Evolutionary conservation across 2,113 vertebrate genomes (phyloP), one percentile per base, ranked within the genome.

Genomic region (Anthoscopus minutus): DNA sequence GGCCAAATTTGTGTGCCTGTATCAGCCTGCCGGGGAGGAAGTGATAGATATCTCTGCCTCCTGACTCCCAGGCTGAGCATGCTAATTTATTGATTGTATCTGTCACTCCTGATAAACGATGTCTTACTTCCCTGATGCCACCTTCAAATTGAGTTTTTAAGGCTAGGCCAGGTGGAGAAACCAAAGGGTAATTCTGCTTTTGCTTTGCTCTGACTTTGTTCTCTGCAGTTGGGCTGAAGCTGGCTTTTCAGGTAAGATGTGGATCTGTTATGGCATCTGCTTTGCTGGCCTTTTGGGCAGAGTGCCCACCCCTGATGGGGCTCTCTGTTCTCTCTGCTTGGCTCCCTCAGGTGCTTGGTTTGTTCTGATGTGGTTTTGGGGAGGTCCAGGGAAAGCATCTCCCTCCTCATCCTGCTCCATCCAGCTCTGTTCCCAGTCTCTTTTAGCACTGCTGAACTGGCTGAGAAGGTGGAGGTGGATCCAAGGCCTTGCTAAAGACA

Each of bases 1-100:
- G 93, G 60, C 57, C 93, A 92, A 71, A 94, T 96, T 69, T 86
- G 73, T 94, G 91, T 60, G 48, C 64, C 47, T 53, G 66, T 93
- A 88, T 93, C 93, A 89, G 89, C 64, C 72, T 92, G 70, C 84
- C 0, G 14, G 86, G 47, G 65, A 93, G 84, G 93, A 96, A 95
- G 74, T 96, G 97, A 97, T 93, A 92, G 95, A 93, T 95, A 58
- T 76, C 78, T 89, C 74, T 95, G 79, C 64, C 69, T 93, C 65
- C 70, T 65, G 48, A 64, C 84, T 97, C 83, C 92, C 84, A 81
- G 88, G 81, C 92, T 94, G 81, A 94, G 79, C 93, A 66, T 88
- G 92, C 87, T 96, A 95, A 97, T 96, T 96, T 94, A 95, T 96
- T 96, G 94, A 95, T 97, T 96, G 96, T 92, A 96, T 95, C 92